Evolutionary conservation across 2,888 invertebrate genomes (phyloP).

Genomic region (Spilosoma lubricipeda): DNA sequence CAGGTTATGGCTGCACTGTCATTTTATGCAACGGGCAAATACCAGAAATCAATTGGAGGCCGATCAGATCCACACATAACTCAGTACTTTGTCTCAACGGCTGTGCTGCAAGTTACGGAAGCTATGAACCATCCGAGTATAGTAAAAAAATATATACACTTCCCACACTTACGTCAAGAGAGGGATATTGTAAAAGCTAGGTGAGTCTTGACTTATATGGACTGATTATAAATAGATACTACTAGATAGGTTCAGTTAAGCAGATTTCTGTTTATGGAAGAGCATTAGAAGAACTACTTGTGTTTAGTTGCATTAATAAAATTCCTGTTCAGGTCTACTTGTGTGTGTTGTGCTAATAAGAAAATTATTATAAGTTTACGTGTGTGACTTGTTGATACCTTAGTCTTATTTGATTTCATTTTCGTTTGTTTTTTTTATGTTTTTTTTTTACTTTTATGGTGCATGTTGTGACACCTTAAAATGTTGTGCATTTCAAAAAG

Average conservation of each 20-base stretch:
- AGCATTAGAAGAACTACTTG: not conserved
- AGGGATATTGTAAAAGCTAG: constrained; percentile 76
- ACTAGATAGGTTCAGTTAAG: not conserved
- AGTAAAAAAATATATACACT: constrained; percentile 80
- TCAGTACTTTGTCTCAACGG: constrained; percentile 76
- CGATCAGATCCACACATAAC: constrained; percentile 75
- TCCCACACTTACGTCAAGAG: constrained; percentile 77
- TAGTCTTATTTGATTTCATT: too few species aligned
- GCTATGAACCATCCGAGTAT: constrained; percentile 77
- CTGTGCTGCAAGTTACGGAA: constrained; percentile 76
- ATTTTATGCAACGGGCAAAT: constrained; percentile 78
- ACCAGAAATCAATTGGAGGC: constrained; percentile 74
- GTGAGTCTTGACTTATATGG: constrained; percentile 58
- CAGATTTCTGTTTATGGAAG: not conserved
- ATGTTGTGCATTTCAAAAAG: too few species aligned
- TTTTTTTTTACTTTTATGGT: too few species aligned
- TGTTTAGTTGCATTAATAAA: not conserved
- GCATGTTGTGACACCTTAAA: too few species aligned
- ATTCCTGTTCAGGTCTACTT: too few species aligned
- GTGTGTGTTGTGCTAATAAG: too few species aligned
- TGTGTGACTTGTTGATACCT: too few species aligned
- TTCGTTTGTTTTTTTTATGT: too few species aligned
- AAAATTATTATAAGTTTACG: too few species aligned
- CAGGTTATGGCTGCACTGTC: constrained; percentile 78
- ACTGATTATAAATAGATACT: too few species aligned